Conservation (phyloP, 2,113 vertebrate species). For the Semnopithecus entellus region DNA sequence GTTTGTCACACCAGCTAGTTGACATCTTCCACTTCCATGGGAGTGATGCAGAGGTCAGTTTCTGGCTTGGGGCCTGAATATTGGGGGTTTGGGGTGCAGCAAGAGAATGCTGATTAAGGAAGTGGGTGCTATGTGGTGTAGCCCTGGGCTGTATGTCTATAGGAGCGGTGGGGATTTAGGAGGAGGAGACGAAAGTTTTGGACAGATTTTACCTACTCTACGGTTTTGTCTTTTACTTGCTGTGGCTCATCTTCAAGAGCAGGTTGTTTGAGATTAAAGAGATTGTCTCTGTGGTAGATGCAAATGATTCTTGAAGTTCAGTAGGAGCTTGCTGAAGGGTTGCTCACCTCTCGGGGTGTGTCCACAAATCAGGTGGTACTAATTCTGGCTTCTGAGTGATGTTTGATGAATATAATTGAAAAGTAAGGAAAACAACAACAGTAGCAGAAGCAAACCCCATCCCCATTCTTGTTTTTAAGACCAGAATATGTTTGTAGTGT, state of each 20-base stretch:
- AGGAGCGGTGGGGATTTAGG: background rate
- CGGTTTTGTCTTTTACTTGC: background rate
- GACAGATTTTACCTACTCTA: background rate
- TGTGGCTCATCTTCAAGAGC: background rate
- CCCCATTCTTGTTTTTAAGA: background rate
- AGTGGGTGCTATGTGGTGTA: background rate
- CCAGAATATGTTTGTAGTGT: background rate
- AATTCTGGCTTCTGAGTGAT: background rate
- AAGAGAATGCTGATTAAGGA: background rate
- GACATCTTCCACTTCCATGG: background rate
- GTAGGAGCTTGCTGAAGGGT: background rate
- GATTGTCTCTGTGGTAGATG: conserved; percentile 32
- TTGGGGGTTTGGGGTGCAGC: background rate
- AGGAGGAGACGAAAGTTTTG: background rate
- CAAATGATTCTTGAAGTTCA: conserved; percentile 8
- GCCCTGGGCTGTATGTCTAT: background rate
- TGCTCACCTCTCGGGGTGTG: background rate
- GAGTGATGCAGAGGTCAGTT: background rate
- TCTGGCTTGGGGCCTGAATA: background rate
- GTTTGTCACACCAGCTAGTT: background rate
- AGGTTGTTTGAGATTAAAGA: conserved; percentile 47
- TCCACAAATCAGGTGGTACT: background rate
- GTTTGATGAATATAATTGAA: background rate
- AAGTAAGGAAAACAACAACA: background rate
- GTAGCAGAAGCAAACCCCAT: background rate